Base-by-base conservation (phyloP, 2,797 vertebrate species). In the Poeciliopsis gracilis region DNA sequence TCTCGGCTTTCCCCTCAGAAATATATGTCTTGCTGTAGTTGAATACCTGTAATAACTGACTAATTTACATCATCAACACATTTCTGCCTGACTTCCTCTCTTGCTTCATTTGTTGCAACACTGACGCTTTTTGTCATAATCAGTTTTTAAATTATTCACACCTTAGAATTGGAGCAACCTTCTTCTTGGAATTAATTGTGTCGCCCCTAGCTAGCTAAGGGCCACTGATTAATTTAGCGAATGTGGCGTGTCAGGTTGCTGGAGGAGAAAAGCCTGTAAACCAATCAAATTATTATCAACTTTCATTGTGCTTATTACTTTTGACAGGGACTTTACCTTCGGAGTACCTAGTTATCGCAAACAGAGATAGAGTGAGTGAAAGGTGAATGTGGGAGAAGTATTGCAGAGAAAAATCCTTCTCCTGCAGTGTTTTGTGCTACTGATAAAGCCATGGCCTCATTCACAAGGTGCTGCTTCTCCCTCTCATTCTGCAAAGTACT, bases 101-200 rank as follows among this genome's bases (percentile, higher is more conserved):
- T 66, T 66, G 33, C 63, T 20, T 66, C 63, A 41, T 12, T 66
- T 66, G 33, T 67, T 43, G 23, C 36, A 41, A 41, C 36, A 66
- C 61, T 66, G 61, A 36, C 5, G 4, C 38, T 67, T 41, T 67
- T 67, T 25, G 66, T 18, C 20, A 41, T 43, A 67, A 41, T 67
- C 11, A 41, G 36, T 38, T 67, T 67, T 67, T 41, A 25, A 67
- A 67, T 67, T 41, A 67, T 67, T 67, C 66, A 67, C 66, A 43
- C 10, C 36, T 41, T 38, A 67, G 66, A 43, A 41, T 25, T 11
- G 66, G 20, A 67, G 10, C 20, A 67, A 41, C 38, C 66, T 13
- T 41, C 23, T 12, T 41, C 38, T 67, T 7, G 41, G 66, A 25
- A 41, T 41, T 67, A 67, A 67, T 67, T 67, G 63, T 18, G 30